A percentile compares a stretch with the other conserved stretches of the same genome.
Conservation (phyloP, 2,888 invertebrate genomes). For the Microchrysa polita region DNA sequence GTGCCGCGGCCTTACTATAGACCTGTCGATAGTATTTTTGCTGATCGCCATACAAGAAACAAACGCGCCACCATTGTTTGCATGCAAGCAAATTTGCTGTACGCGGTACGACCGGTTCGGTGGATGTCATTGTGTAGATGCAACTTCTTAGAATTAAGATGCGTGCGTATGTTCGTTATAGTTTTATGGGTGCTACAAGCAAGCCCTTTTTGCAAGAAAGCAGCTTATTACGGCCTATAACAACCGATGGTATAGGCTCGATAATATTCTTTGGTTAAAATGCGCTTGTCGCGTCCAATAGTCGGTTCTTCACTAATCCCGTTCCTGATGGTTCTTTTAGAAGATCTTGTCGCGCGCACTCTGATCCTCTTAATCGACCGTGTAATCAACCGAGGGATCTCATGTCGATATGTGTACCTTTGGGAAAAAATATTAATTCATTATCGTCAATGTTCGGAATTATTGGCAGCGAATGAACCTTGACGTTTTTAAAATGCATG, state of each 20-base stretch:
- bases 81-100: slow-evolving; percentile 82
- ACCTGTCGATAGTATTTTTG: slow-evolving; percentile 86
- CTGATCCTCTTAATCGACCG: slow-evolving; percentile 35
- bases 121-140: slow-evolving; percentile 56
- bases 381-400: slow-evolving; percentile 26
- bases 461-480: slow-evolving; percentile 20
- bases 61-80: slow-evolving; percentile 91
- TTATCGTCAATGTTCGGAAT: slow-evolving; percentile 9
- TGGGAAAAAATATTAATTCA: slow-evolving; percentile 35
- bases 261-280: slow-evolving; percentile 30
- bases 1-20: slow-evolving; percentile 71
- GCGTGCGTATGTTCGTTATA: neutral
- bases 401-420: slow-evolving; percentile 19
- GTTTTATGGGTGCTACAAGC: neutral
- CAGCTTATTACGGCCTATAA: neutral
- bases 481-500: slow-evolving; percentile 45
- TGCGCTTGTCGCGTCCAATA: neutral
- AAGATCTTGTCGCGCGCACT: slow-evolving; percentile 15
- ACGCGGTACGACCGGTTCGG: slow-evolving; percentile 64
- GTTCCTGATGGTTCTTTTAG: neutral
- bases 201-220: slow-evolving; percentile 6
- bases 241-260: neutral
- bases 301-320: neutral
- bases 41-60: slow-evolving; percentile 88
- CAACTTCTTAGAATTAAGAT: slow-evolving; percentile 8